These are phyloP conservation scores for Melanostoma mellinum DNA, from an alignment of 2,888 invertebrate species.

Conservation along the genomic window DNA sequence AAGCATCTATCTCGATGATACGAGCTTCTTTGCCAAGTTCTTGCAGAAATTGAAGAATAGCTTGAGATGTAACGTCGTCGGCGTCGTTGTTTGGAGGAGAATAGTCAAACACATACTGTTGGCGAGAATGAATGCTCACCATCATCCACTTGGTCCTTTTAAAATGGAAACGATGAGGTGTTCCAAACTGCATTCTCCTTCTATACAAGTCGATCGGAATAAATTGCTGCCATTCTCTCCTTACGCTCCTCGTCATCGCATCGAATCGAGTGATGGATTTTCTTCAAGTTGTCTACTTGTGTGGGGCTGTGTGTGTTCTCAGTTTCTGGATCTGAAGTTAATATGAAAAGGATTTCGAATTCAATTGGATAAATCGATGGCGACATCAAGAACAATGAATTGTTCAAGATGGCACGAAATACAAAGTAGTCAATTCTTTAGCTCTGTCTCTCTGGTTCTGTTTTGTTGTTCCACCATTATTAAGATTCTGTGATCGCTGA, in stretches of 20 bases:
- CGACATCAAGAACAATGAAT: constrained; percentile 59
- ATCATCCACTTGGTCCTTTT: constrained; percentile 15
- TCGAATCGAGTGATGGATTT: constrained; percentile 43
- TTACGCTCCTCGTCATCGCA: constrained; percentile 3
- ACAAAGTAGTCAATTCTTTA: too few relatives aligned
- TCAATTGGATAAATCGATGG: constrained; percentile 64
- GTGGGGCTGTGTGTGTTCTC: too few relatives aligned
- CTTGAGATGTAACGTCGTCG: not conserved
- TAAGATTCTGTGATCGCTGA: constrained; percentile 27
- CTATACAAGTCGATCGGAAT: constrained; percentile 21
- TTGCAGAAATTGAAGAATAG: not conserved
- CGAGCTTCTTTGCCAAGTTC: too few relatives aligned
- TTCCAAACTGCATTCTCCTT: constrained; percentile 6
- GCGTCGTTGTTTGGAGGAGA: constrained; percentile 7
- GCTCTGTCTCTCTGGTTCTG: not conserved
- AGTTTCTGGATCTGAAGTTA: constrained; percentile 2
- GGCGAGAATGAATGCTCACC: constrained; percentile 16
- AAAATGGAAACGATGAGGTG: constrained; percentile 15
- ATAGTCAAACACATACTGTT: not conserved
- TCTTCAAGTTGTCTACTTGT: not conserved
- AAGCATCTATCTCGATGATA: not conserved
- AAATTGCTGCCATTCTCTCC: not conserved
- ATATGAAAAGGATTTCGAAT: constrained; percentile 50
- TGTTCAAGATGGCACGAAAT: constrained; percentile 16
- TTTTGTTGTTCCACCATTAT: constrained; percentile 7